A percentile compares a stretch with the other conserved stretches of the same genome.
Conservation (phyloP, 2,113 vertebrate species). For the Perca fluviatilis region DNA sequence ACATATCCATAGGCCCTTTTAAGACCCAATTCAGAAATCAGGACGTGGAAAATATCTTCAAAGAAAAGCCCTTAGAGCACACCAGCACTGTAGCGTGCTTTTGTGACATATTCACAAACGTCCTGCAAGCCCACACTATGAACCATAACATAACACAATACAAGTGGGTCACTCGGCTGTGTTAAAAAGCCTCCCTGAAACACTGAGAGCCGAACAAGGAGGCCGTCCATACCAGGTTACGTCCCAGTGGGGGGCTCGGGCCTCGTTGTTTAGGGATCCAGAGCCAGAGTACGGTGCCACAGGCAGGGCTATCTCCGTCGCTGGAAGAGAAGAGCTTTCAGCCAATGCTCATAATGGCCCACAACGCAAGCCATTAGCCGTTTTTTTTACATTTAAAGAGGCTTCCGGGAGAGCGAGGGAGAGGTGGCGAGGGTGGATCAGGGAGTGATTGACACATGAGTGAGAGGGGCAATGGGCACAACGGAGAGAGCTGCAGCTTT, state of each 20-base stretch:
- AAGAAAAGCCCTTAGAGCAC: slow-evolving; percentile 65
- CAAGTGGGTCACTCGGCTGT: slow-evolving; percentile 69
- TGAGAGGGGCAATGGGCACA: slow-evolving; percentile 14
- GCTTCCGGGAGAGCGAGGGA: slow-evolving; percentile 60
- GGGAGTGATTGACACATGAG: slow-evolving; percentile 51
- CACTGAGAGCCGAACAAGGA: slow-evolving; percentile 35
- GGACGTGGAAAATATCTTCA: slow-evolving; percentile 61
- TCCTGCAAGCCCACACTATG: slow-evolving; percentile 39
- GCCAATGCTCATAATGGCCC: slow-evolving; percentile 63
- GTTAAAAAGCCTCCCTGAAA: slow-evolving; percentile 48
- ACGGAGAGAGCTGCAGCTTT: slow-evolving; percentile 56
- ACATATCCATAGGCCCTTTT: slow-evolving; percentile 40
- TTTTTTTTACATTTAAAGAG: slow-evolving; percentile 75
- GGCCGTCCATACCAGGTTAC: slow-evolving; percentile 41
- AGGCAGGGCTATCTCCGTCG: slow-evolving; percentile 5
- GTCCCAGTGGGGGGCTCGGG: slow-evolving; percentile 28
- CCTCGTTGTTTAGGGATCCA: slow-evolving; percentile 35
- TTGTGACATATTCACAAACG: slow-evolving; percentile 67
- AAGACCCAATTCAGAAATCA: slow-evolving; percentile 55
- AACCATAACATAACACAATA: slow-evolving; percentile 57
- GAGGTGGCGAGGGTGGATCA: neutral
- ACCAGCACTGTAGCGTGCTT: slow-evolving; percentile 49
- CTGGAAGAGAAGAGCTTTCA: slow-evolving; percentile 77
- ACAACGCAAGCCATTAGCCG: slow-evolving; percentile 71
- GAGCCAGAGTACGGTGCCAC: neutral